A percentile compares a stretch with the other conserved stretches of the same genome.
These are phyloP conservation scores for Acleris emargana DNA, from an alignment of 2,888 invertebrate genomes.

Conservation along the genomic window DNA sequence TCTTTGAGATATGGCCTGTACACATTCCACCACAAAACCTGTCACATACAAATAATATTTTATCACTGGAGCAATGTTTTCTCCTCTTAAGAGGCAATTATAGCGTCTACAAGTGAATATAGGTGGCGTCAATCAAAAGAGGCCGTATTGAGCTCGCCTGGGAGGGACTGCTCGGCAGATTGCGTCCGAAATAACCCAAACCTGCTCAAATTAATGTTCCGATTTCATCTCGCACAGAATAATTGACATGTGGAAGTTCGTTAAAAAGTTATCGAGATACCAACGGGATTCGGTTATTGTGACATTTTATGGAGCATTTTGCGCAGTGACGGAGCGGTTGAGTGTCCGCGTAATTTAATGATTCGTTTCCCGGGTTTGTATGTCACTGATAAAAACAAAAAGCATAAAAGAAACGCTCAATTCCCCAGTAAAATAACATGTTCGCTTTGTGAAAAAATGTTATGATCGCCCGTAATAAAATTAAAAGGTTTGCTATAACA, in stretches of 20 bases:
- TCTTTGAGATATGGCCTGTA: slow-evolving; percentile 74
- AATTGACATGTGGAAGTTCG: slow-evolving; percentile 29
- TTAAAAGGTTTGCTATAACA: slow-evolving; percentile 79
- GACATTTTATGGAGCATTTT: slow-evolving; percentile 12
- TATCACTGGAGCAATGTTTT: slow-evolving; percentile 65
- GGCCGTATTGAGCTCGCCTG: slow-evolving; percentile 38
- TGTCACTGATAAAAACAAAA: slow-evolving; percentile 5
- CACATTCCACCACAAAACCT: slow-evolving; percentile 69
- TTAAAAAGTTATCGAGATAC: slow-evolving; percentile 30
- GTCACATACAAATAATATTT: slow-evolving; percentile 78
- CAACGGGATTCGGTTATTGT: slow-evolving; percentile 13
- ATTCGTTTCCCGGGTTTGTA: slow-evolving; percentile 6
- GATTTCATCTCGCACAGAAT: slow-evolving; percentile 25
- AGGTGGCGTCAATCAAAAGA: slow-evolving; percentile 46
- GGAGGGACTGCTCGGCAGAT: slow-evolving; percentile 28
- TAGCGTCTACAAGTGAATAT: slow-evolving; percentile 46
- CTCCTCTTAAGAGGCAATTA: slow-evolving; percentile 62
- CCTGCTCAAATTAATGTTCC: slow-evolving; percentile 24
- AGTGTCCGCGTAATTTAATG: slow-evolving; percentile 16
- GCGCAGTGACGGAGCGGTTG: slow-evolving; percentile 5
- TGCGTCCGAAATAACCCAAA: slow-evolving; percentile 27
- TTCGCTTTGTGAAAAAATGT: slow-evolving; percentile 58
- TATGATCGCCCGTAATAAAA: slow-evolving; percentile 74
- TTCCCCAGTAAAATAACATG: slow-evolving; percentile 24
- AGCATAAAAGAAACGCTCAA: slow-evolving; percentile 1